Conservation (phyloP, 1,140 invertebrate species). For the Drosophila carrolli region DNA sequence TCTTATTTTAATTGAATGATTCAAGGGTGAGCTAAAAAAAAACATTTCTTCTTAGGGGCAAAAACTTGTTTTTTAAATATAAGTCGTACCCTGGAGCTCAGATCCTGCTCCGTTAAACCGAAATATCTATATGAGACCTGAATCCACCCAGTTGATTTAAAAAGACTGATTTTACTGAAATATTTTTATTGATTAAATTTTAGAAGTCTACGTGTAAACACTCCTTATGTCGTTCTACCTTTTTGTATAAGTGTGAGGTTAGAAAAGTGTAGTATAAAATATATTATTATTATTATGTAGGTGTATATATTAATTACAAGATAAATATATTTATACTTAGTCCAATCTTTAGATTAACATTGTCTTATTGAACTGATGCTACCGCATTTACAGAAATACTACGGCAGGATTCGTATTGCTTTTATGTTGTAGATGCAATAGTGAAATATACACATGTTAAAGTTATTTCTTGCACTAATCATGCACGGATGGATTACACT, state of each 20-base stretch:
- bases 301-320: conserved; percentile 32
- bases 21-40: too few relatives aligned
- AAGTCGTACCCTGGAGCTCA: too few relatives aligned
- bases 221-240: conserved; percentile 1
- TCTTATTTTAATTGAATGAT: too few relatives aligned
- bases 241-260: conserved; percentile 33
- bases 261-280: conserved; percentile 50
- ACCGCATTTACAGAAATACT: conserved; percentile 14
- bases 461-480: conserved; percentile 33
- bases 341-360: conserved; percentile 8
- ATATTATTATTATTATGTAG: conserved; percentile 24
- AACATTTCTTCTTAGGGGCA: too few relatives aligned
- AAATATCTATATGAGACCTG: too few relatives aligned
- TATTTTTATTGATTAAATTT: conserved; percentile 29
- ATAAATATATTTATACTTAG: conserved; percentile 29
- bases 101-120: too few relatives aligned
- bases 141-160: neutral
- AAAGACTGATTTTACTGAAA: conserved; percentile 3
- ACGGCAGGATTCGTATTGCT: conserved; percentile 42
- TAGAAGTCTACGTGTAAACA: conserved; percentile 28
- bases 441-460: conserved; percentile 12
- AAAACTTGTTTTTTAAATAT: too few relatives aligned
- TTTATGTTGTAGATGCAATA: conserved; percentile 14
- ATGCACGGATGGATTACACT: conserved; percentile 31
- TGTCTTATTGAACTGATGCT: conserved; percentile 10